Evolutionary conservation across 1,140 invertebrate species (phyloP), one percentile per base, ranked within the genome.

Genomic region (Sycophaga agraensis): DNA sequence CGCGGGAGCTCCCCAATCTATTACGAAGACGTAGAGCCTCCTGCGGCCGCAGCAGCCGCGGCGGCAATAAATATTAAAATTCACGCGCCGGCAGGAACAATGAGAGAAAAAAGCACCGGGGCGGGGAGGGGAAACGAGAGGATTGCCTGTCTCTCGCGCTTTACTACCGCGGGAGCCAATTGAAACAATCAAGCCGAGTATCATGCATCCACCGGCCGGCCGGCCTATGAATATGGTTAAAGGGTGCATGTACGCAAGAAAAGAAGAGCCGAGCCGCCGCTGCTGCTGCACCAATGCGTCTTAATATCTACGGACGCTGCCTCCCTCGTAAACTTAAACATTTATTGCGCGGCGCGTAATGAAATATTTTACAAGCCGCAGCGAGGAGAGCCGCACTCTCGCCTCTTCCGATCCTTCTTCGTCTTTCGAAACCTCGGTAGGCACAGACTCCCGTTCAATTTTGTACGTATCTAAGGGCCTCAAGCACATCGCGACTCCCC

Each of bases 261-360:
- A 42, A 5, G 16, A 19, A 42, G 16, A 19, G 16, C 5, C 3
- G 35, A 19, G 11, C n/a, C n/a, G 12, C 22, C 2, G 26, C 39
- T 42, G 42, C n/a, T n/a, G 39, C 26, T 12, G 28, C 40, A 65
- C 48, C 65, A 66, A 71, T 68, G 60, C 39, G 46, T 46, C 61
- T 45, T 66, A 67, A 71, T 69, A 74, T 55, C 45, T 53, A 11
- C 35, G 11, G 19, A 49, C 46, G 49, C 22, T 14, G 53, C 46
- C 28, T 42, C 37, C 54, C 9, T 65, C 63, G 63, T 60, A 61
- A 61, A 61, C 50, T 39, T 61, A 61, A 61, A 61, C 59, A 61
- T 61, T 61, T 61, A 61, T 61, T 61, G 50, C 59, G 28, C 46
- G 21, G 17, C 46, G 50, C 35, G 59, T 61, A 61, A 61, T 61